These are phyloP conservation scores for Harpagoxenus sublaevis DNA, from an alignment of 2,888 invertebrate species.

Conservation along the genomic window DNA sequence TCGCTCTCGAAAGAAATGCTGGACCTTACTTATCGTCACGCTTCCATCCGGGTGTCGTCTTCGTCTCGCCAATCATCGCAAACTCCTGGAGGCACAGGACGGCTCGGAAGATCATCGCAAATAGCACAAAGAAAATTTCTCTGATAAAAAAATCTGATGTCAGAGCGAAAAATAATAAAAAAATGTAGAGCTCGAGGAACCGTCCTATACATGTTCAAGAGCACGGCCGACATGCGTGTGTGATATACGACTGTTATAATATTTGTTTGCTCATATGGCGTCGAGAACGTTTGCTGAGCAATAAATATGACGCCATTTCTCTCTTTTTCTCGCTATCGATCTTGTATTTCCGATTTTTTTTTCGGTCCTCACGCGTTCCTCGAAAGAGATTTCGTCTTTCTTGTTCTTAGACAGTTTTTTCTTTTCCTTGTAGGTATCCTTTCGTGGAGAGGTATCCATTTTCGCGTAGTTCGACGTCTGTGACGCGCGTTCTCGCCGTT, in stretches of 20 bases:
- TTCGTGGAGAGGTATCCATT: not conserved
- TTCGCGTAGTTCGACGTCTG: not conserved
- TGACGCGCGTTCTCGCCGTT: not conserved
- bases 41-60: not conserved
- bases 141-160: not conserved
- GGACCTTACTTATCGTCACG: constrained; percentile 21
- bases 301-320: constrained; percentile 27
- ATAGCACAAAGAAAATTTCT: not conserved
- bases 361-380: not conserved
- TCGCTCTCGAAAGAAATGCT: constrained; percentile 36
- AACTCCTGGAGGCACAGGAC: not conserved
- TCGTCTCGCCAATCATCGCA: not conserved
- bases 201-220: not conserved
- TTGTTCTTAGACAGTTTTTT: not conserved
- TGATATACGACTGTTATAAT: constrained; percentile 7
- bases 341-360: constrained; percentile 19
- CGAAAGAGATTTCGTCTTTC: not conserved
- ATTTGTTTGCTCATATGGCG: constrained; percentile 58
- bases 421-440: too few species aligned
- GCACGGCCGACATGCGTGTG: not conserved
- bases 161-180: not conserved
- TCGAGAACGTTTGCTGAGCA: constrained; percentile 43
- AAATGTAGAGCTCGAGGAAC: not conserved
- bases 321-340: not conserved
- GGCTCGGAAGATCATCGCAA: not conserved